Evolutionary conservation across 2,113 vertebrate species (phyloP).

Genomic region (Pandion haliaetus): DNA sequence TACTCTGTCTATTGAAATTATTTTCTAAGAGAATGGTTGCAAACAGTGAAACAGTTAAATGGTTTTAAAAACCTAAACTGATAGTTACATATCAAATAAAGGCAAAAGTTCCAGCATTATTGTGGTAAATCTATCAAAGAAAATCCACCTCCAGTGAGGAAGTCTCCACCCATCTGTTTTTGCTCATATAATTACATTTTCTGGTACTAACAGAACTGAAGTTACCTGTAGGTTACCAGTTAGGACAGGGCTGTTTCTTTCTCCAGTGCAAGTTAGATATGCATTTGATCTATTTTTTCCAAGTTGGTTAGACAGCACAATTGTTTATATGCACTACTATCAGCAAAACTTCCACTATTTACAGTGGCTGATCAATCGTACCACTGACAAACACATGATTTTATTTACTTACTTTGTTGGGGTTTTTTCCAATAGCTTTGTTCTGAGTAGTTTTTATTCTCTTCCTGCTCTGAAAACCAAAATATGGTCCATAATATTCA

Average conservation of each 20-base stretch:
- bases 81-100: not conserved
- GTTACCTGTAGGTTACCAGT: not conserved
- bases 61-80: not conserved
- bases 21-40: not conserved
- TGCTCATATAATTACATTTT: not conserved
- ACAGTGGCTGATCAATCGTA: not conserved
- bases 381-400: not conserved
- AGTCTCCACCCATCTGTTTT: not conserved
- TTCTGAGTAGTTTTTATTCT: not conserved
- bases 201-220: not conserved
- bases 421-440: accelerated
- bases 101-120: not conserved
- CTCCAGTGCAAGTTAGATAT: not conserved
- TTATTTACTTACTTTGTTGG: not conserved
- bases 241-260: not conserved
- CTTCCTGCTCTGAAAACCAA: not conserved
- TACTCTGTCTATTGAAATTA: not conserved
- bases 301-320: not conserved
- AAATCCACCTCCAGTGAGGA: not conserved
- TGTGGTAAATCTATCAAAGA: not conserved
- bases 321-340: not conserved
- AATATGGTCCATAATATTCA: not conserved
- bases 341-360: not conserved
- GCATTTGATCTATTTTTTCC: not conserved
- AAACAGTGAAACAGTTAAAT: not conserved